These are phyloP conservation scores for Tipula lateralis DNA, from an alignment of 2,888 invertebrate genomes.

Conservation along the genomic window DNA sequence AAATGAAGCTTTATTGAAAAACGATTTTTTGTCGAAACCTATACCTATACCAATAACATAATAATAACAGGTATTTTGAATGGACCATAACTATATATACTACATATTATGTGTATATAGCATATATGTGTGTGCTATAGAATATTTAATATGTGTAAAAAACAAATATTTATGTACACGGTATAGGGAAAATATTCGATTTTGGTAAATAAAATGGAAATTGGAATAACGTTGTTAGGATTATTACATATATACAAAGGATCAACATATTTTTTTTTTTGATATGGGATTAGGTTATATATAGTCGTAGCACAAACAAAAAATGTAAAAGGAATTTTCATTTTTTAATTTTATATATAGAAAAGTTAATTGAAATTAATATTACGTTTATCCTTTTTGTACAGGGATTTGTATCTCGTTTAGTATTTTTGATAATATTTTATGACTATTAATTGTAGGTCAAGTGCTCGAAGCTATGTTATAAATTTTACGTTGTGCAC, in stretches of 20 bases:
- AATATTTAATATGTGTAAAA: background rate
- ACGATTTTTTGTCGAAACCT: background rate
- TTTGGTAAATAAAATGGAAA: conserved; percentile 21
- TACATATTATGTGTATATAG: background rate
- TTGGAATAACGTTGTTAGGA: conserved; percentile 24
- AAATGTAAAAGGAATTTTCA: background rate
- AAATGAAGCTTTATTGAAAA: background rate
- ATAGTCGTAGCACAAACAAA: background rate
- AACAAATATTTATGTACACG: background rate
- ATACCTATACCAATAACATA: background rate
- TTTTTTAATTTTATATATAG: background rate
- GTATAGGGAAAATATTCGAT: background rate
- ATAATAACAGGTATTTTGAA: conserved; percentile 24
- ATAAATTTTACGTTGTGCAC: no score
- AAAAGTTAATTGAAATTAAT: background rate
- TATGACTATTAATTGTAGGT: background rate
- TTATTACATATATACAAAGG: background rate
- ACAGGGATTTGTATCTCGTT: background rate
- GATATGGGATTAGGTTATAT: background rate
- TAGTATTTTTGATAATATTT: background rate
- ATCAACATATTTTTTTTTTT: background rate
- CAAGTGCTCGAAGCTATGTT: no score
- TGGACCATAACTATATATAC: background rate
- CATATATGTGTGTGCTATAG: background rate
- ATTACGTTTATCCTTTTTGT: background rate